Evolutionary conservation across 2,797 vertebrate genomes (phyloP), one percentile per base, ranked within the genome.

Genomic region (Manis crassicaudata): DNA sequence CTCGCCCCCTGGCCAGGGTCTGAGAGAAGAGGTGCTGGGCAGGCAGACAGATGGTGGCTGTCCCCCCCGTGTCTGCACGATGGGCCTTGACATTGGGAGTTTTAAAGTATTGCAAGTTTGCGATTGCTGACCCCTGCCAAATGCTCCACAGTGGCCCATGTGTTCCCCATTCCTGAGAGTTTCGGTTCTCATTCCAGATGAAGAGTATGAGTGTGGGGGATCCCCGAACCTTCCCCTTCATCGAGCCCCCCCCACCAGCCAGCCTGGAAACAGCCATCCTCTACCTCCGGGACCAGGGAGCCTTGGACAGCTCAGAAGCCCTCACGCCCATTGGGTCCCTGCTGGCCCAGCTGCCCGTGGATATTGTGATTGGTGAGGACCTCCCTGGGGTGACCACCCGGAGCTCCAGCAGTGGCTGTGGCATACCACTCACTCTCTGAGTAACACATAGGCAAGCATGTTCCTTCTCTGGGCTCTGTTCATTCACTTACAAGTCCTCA

Each of bases 131-230:
- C 29, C 52, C 18, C 43, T 4, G 3, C 46, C 37, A 35, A 12
- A 1, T 68, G 29, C 23, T 37, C 72, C 50, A 5, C 21, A 4
- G 76, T 11, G 13, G 56, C 46, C 68, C 63, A 1, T 0, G 0
- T 63, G 40, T 32, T 25, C 50, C 68, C 60, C 43, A 11, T 12
- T 54, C 37, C 12, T 4, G 3, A 68, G 29, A 37, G 29, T 7
- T 82, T 63, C n/a, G n/a, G 1, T 67, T 96, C 46, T 95, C 35
- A 72, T 70, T 97, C 56, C 98, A 99, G 99, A 99, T 99, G 99
- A 99, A 99, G 97, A 99, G 99, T 97, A 99, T 99, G 99, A 96
- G 96, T 5, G 97, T 99, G 50, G 99, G 99, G 4, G 99, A 99
- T 97, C 99, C 99, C 2, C 98, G 99, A 2, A 98, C 98, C 56